These are phyloP conservation scores for Griposia aprilina DNA, from an alignment of 2,888 invertebrate genomes.

Conservation along the genomic window DNA sequence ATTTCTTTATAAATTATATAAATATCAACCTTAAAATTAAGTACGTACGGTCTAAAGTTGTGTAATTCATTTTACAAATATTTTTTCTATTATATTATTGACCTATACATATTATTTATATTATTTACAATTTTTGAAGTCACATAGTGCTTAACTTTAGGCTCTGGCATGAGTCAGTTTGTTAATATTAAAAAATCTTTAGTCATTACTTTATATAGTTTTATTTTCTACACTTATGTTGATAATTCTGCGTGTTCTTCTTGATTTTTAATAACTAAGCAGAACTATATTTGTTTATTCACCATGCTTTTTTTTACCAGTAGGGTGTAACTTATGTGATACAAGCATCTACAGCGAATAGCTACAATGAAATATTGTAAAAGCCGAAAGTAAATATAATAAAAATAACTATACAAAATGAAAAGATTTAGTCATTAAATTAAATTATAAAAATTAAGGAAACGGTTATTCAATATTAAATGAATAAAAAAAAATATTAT, in stretches of 20 bases:
- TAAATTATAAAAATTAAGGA: background rate
- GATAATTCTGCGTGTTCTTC: background rate
- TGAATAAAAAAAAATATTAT: background rate
- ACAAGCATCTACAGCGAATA: background rate
- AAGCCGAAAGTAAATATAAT: background rate
- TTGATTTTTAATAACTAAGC: background rate
- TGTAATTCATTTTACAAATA: constrained; percentile 59
- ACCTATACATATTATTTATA: background rate
- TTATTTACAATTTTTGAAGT: constrained; percentile 53
- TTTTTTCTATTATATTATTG: background rate
- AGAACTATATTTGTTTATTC: background rate
- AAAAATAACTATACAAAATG: background rate
- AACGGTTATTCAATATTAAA: background rate
- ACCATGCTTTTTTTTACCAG: background rate
- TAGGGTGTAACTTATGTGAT: background rate
- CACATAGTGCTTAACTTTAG: constrained; percentile 31
- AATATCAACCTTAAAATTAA: constrained; percentile 62
- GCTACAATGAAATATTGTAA: constrained; percentile 13
- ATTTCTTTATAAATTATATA: constrained; percentile 65
- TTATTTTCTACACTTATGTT: background rate
- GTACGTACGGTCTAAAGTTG: constrained; percentile 53
- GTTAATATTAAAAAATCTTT: constrained; percentile 28
- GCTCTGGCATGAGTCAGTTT: constrained; percentile 32
- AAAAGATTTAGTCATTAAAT: background rate
- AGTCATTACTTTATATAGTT: constrained; percentile 7